Percentiles rank a stretch among this genome's conserved stretches.
Conservation (phyloP, 2,888 invertebrate genomes). For the Melieria crassipennis region DNA sequence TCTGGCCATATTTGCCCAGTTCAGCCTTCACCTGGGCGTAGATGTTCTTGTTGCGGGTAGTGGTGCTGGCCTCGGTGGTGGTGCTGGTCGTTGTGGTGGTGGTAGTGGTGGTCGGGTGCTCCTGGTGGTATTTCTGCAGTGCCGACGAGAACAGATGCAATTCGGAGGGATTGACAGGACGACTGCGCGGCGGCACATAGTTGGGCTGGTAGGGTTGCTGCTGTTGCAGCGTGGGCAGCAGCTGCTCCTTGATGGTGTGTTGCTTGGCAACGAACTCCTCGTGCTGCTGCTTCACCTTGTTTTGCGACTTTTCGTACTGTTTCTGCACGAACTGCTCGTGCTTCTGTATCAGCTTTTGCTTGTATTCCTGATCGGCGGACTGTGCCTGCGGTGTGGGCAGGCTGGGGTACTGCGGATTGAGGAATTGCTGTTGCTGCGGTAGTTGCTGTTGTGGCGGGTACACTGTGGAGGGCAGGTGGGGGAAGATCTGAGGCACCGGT, state of each 20-base stretch:
- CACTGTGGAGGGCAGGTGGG: slow-evolving; percentile 49
- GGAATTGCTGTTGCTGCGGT: slow-evolving; percentile 47
- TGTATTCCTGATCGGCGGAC: slow-evolving; percentile 72
- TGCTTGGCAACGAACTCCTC: slow-evolving; percentile 77
- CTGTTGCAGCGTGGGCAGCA: slow-evolving; percentile 60
- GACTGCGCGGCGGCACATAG: slow-evolving; percentile 62
- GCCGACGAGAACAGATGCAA: slow-evolving; percentile 73
- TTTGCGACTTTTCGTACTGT: slow-evolving; percentile 81
- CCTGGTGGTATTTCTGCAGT: slow-evolving; percentile 73
- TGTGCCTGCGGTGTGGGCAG: slow-evolving; percentile 44
- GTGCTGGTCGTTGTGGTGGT: slow-evolving; percentile 75
- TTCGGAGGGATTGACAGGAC: slow-evolving; percentile 71
- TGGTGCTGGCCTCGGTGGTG: slow-evolving; percentile 65
- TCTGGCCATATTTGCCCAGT: slow-evolving; percentile 55
- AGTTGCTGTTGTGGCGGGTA: slow-evolving; percentile 48
- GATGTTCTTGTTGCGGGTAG: slow-evolving; percentile 70
- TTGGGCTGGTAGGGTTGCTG: slow-evolving; percentile 53
- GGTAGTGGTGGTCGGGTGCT: slow-evolving; percentile 76
- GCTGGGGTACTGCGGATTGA: slow-evolving; percentile 42
- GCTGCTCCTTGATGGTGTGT: slow-evolving; percentile 70
- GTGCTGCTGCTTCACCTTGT: slow-evolving; percentile 78
- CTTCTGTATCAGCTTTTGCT: slow-evolving; percentile 77
- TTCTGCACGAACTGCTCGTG: slow-evolving; percentile 82
- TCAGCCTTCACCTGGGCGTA: slow-evolving; percentile 72
- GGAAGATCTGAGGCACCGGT: slow-evolving; percentile 54